phyloP scores from a whole-genome alignment of 2,113 vertebrate species.

The Alectura lathami region DNA sequence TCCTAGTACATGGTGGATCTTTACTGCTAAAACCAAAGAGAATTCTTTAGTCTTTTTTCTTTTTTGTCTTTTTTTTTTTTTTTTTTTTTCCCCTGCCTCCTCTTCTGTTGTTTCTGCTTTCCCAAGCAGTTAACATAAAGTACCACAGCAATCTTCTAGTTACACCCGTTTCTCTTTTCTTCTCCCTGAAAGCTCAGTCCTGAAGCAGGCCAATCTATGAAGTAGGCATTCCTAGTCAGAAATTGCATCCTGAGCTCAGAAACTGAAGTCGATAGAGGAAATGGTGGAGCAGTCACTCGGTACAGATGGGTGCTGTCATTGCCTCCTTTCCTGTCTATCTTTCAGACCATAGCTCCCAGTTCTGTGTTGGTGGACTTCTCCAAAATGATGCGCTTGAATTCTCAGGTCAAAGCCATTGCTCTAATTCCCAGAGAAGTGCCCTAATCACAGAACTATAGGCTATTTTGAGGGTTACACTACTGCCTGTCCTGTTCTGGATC shows the following conservation, averaged over 20 bases:
- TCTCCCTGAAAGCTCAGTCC: background rate
- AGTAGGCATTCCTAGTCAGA: background rate
- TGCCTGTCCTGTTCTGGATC: background rate
- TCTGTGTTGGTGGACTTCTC: background rate
- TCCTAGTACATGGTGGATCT: background rate
- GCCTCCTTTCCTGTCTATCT: background rate
- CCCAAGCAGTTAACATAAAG: background rate
- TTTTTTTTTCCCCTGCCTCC: background rate
- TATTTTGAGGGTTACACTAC: background rate
- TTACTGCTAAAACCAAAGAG: background rate
- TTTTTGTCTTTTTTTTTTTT: background rate
- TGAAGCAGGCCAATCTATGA: background rate
- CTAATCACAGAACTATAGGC: background rate
- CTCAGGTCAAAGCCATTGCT: background rate
- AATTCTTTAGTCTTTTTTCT: background rate
- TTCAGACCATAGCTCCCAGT: background rate
- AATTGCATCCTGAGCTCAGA: background rate
- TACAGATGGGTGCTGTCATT: accelerated
- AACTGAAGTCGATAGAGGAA: background rate
- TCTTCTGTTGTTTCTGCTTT: background rate
- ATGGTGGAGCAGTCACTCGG: background rate
- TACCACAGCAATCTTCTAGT: background rate
- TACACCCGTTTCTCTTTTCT: background rate
- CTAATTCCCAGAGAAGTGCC: background rate
- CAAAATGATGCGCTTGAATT: accelerated